Base-by-base conservation (phyloP, 1,140 invertebrate species). In the Ladona fulva region DNA sequence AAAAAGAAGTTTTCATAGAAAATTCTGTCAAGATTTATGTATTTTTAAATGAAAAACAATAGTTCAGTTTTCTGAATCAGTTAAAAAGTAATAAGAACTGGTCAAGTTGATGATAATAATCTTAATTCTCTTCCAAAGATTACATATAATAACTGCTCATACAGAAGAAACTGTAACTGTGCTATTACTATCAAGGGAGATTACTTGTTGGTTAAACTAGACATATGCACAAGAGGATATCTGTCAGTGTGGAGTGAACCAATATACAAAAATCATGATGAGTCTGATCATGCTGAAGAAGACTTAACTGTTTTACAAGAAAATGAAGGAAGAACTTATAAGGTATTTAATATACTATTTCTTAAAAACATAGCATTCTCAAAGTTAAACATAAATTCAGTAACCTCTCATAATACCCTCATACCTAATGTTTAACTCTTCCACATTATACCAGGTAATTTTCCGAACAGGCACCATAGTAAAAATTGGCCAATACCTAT, bases 311-410 rank as follows among this genome's bases (percentile, higher is more conserved):
- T 82, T 29, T 79, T 81, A 42, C 78, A 81, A 44, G 75, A 81
- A 75, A 81, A 82, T 77, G 81, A 82, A 78, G 81, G 81, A 16
- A 73, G 81, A 52, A 80, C 79, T 78, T 82, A 81, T 59, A 78
- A 82, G 76, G 81, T 82, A 75, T 79, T 25, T 25, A 25, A 29
- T 3, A 66, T 10, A 12, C 16, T 66, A 25, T 42, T 78, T 29
- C 16, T 42, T 44, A 10, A 59, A 8, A 1, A 37, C 8, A 37
- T 8, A 37, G 29, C 1, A 37, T 37, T 37, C 8, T 37, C 8
- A 37, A 37, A 5, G 3, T 37, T 37, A 1, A 5, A 1, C 8
- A 1, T 37, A 37, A 37, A 37, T 37, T 37, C 29, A 37, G 29
- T 8, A 37, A 37, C 29, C 1, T 37, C 29, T 8, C 8, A 8